These are phyloP conservation scores for Conchocele bisecta DNA, from an alignment of 2,888 invertebrate species.

Conservation along the genomic window DNA sequence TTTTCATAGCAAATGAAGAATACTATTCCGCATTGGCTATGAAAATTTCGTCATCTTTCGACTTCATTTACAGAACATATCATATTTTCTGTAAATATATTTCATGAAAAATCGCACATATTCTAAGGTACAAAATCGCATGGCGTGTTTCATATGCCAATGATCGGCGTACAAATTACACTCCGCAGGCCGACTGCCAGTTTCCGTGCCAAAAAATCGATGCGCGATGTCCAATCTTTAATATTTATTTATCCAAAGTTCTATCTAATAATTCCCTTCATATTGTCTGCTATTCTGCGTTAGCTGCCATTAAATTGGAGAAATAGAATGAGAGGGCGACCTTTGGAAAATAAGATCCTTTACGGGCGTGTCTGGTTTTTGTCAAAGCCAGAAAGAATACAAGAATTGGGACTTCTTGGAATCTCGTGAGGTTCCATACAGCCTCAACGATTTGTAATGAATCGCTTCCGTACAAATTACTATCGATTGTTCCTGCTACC, in stretches of 20 bases:
- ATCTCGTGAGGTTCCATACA: conserved; percentile 45
- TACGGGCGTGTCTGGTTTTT: conserved; percentile 66
- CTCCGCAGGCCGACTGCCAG: conserved; percentile 13
- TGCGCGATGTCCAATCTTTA: conserved; percentile 61
- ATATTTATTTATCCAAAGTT: conserved; percentile 73
- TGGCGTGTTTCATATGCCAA: conserved; percentile 39
- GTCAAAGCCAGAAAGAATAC: conserved; percentile 53
- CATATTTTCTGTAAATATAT: too few species aligned
- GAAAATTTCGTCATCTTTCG: too few species aligned
- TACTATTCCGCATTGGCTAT: too few species aligned
- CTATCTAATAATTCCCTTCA: conserved; percentile 73
- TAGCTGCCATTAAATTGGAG: conserved; percentile 69
- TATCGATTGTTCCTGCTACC: conserved; percentile 38
- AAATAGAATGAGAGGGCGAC: conserved; percentile 72
- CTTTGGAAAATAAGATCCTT: conserved; percentile 68
- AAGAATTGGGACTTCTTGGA: conserved; percentile 51
- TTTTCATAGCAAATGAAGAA: too few species aligned
- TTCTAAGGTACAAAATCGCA: too few species aligned
- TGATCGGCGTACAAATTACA: conserved; percentile 36
- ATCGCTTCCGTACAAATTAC: conserved; percentile 55
- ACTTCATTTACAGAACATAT: too few species aligned
- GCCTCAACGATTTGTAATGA: conserved; percentile 62
- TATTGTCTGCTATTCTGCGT: conserved; percentile 72
- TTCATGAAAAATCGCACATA: too few species aligned
- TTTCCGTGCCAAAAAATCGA: conserved; percentile 16